A percentile compares a stretch with the other conserved stretches of the same genome.
Conservation (phyloP, 2,113 vertebrate species). For the Apistogramma diplotaenia region DNA sequence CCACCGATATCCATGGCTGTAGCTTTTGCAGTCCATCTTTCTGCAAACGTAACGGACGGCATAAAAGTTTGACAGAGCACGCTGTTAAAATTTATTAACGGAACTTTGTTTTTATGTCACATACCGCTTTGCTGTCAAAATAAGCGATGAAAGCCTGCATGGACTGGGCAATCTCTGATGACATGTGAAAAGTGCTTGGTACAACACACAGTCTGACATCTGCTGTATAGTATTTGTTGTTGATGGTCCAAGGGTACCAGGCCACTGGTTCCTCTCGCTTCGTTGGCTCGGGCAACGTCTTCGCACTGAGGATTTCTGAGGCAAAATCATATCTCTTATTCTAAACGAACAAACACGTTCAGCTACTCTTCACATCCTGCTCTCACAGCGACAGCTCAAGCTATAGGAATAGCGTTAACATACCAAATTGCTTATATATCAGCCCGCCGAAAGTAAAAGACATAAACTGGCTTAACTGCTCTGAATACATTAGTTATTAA, state of each 20-base stretch:
- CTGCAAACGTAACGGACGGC: slow-evolving; percentile 64
- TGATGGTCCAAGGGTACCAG: slow-evolving; percentile 96
- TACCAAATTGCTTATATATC: not conserved
- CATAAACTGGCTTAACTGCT: not conserved
- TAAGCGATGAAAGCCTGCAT: slow-evolving; percentile 92
- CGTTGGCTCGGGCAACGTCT: slow-evolving; percentile 76
- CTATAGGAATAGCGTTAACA: not conserved
- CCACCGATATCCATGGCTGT: slow-evolving; percentile 86
- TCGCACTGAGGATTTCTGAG: slow-evolving; percentile 85
- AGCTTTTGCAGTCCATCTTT: slow-evolving; percentile 85
- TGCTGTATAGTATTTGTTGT: slow-evolving; percentile 97
- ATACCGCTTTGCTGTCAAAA: slow-evolving; percentile 90
- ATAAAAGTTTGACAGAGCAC: not conserved
- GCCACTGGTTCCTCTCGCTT: slow-evolving; percentile 74
- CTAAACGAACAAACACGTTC: not conserved
- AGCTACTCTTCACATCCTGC: not conserved
- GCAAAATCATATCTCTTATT: not conserved
- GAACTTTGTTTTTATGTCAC: slow-evolving; percentile 4
- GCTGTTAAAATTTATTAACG: not conserved
- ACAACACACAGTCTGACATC: slow-evolving; percentile 89
- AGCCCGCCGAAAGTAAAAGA: not conserved
- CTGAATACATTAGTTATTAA: not conserved
- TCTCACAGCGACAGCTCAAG: not conserved
- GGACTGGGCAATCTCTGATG: slow-evolving; percentile 85
- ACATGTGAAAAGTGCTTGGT: slow-evolving; percentile 81